Conservation (phyloP, 35 echinoderm and acorn worm species). For the Patiria miniata region DNA sequence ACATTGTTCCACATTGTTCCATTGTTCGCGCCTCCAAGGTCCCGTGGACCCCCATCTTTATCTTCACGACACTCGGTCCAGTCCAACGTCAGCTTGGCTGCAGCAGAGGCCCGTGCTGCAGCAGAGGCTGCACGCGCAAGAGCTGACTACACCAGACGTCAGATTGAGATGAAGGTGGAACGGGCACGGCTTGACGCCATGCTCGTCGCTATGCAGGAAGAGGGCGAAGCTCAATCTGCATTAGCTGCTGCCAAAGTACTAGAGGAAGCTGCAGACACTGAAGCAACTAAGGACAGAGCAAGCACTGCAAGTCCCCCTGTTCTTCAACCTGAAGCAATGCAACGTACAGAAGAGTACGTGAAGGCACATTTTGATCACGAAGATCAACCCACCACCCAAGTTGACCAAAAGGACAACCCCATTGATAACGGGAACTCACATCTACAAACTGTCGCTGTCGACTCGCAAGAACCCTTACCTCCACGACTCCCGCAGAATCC, state of each 20-base stretch:
- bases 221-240: conserved; percentile 1
- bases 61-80: not conserved
- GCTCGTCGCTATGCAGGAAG: not conserved
- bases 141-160: conserved; percentile 21
- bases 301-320: not conserved
- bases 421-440: not conserved
- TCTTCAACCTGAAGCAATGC: not conserved
- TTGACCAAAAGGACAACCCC: not conserved
- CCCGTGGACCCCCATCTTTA: not conserved
- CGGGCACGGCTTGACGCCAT: not conserved
- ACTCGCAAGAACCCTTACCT: not conserved
- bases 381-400: not conserved
- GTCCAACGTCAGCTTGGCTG: conserved; percentile 1
- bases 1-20: not conserved
- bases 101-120: not conserved
- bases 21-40: not conserved
- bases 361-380: not conserved
- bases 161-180: conserved; percentile 19
- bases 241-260: conserved; percentile 12
- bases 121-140: conserved; percentile 8
- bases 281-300: not conserved
- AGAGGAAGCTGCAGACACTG: not conserved
- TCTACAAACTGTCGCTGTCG: not conserved
- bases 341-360: conserved; percentile 3
- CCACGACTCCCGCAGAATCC: not conserved